Percentiles rank a stretch among this genome's conserved stretches.
Conservation (phyloP, 2,797 vertebrate species). For the Gorsachius magnificus region DNA sequence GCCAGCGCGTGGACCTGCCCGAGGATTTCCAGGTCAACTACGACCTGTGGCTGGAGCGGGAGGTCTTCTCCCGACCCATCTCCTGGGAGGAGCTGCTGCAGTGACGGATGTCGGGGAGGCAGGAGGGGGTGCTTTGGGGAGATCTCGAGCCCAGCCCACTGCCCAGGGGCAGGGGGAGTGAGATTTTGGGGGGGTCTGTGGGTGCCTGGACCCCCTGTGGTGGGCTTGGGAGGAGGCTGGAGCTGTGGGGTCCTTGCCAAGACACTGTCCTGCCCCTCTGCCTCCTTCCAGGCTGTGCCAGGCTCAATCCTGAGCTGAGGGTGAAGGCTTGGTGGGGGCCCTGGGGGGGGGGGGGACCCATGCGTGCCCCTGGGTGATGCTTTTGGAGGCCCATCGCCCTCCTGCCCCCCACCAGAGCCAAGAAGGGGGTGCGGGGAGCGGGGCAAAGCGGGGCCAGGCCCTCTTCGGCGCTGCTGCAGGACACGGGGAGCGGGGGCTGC, state of each 20-base stretch:
- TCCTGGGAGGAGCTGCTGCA: slow-evolving; percentile 88
- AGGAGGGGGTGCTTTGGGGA: background rate
- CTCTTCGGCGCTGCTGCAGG: background rate
- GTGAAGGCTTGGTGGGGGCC: background rate
- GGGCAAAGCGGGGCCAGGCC: too few relatives aligned
- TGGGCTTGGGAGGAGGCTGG: background rate
- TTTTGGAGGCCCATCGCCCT: background rate
- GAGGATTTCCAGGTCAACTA: slow-evolving; percentile 90
- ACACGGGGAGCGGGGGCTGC: background rate
- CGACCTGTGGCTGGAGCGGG: slow-evolving; percentile 88
- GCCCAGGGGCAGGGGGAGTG: background rate
- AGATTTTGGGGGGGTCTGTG: background rate
- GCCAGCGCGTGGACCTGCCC: slow-evolving; percentile 83
- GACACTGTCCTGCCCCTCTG: background rate
- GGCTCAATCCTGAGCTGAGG: background rate
- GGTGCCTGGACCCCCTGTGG: background rate
- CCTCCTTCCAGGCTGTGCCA: background rate
- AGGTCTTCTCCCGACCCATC: slow-evolving; percentile 88
- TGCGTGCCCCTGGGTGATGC: fast-evolving
- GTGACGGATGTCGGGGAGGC: slow-evolving; percentile 6
- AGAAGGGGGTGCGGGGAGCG: background rate
- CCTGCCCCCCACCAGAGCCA: background rate
- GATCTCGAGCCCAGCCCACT: background rate
- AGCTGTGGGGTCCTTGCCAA: fast-evolving
- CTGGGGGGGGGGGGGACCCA: too few relatives aligned